These are phyloP conservation scores for Apaloderma vittatum DNA, from an alignment of 2,113 vertebrate species.

Conservation along the genomic window DNA sequence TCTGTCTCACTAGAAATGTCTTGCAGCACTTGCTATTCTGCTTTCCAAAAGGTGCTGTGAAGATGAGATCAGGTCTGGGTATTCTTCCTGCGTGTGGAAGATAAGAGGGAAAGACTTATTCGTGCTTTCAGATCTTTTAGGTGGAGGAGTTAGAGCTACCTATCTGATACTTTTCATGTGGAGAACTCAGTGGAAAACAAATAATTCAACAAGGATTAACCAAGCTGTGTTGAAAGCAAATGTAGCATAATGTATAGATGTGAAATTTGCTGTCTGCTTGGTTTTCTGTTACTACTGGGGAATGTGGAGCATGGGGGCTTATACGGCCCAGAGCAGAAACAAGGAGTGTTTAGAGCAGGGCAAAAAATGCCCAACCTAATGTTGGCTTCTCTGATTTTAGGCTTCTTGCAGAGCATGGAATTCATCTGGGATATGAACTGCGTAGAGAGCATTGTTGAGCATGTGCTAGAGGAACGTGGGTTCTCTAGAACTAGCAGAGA, in stretches of 20 bases:
- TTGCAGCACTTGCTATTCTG: not conserved
- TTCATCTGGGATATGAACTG: not conserved
- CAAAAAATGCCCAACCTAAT: not conserved
- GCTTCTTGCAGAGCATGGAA: not conserved
- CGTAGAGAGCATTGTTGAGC: not conserved
- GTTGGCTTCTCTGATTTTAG: not conserved
- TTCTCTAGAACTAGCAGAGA: not conserved
- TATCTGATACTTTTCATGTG: rapidly evolving
- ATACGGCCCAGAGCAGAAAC: not conserved
- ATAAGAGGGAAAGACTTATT: not conserved
- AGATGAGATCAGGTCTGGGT: not conserved
- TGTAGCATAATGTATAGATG: not conserved
- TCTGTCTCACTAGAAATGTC: not conserved
- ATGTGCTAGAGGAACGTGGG: not conserved
- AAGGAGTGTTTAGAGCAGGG: not conserved
- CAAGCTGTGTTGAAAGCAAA: not conserved
- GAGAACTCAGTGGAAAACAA: not conserved
- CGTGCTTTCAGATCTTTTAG: not conserved
- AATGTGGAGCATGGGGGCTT: not conserved
- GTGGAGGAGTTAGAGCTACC: not conserved
- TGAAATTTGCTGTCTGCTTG: not conserved
- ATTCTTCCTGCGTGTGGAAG: not conserved
- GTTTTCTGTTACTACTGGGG: not conserved
- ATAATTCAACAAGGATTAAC: rapidly evolving
- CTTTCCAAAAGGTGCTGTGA: not conserved